Conservation (phyloP, 2,113 vertebrate species). For the Marcusenius ussheri region DNA sequence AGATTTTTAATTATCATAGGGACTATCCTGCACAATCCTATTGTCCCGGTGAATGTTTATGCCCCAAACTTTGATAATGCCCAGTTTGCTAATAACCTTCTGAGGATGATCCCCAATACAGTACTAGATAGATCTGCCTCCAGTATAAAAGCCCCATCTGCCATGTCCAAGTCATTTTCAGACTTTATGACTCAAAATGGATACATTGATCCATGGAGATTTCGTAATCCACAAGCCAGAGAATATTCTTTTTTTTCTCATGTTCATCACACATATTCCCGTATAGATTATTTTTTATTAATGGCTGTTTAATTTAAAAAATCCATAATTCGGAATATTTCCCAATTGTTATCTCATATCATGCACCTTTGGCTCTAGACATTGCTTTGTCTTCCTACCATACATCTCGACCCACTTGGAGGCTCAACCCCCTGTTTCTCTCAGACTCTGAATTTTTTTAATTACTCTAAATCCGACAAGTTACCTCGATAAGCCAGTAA, state of each 20-base stretch:
- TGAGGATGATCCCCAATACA: background rate
- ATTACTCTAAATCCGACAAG: no score
- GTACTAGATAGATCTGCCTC: background rate
- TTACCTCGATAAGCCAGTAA: no score
- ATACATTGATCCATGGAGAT: background rate
- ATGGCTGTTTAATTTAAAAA: background rate
- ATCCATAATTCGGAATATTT: background rate
- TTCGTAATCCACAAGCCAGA: background rate
- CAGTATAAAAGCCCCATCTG: background rate
- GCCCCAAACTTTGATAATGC: background rate
- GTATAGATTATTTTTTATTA: background rate
- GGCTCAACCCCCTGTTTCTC: background rate
- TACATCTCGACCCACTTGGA: background rate
- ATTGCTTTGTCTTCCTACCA: background rate
- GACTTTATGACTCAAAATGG: background rate
- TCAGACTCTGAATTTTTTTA: no score
- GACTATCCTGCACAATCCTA: background rate
- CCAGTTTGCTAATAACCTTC: background rate
- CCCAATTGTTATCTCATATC: background rate
- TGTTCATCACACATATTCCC: background rate
- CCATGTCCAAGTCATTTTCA: background rate
- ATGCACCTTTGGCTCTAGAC: background rate
- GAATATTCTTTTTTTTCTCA: background rate
- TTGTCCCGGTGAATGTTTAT: conserved; percentile 10
- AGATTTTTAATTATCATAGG: conserved; percentile 6